Evolutionary conservation across 2,113 vertebrate species (phyloP).

Genomic region (Campylorhamphus procurvoides): DNA sequence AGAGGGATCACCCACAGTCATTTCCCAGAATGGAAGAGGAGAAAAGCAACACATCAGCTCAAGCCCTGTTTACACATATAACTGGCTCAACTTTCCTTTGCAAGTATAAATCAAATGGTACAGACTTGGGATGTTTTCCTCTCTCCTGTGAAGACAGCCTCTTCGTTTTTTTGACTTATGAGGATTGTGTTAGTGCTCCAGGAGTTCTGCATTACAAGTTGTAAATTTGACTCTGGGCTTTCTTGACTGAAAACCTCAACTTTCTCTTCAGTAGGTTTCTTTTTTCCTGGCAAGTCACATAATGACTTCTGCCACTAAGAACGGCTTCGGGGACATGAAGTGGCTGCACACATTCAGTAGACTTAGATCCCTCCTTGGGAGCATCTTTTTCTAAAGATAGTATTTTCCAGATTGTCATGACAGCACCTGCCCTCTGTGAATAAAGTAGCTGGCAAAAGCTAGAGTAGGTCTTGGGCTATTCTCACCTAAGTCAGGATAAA

Average conservation of each 20-base stretch:
- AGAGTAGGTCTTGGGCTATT: not conserved
- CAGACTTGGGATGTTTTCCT: conserved; percentile 72
- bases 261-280: not conserved
- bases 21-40: conserved; percentile 76
- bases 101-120: conserved; percentile 69
- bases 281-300: not conserved
- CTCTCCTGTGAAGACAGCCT: conserved; percentile 68
- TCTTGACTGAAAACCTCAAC: not conserved
- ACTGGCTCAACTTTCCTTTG: conserved; percentile 57
- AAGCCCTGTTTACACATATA: conserved; percentile 64
- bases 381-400: not conserved
- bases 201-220: not conserved
- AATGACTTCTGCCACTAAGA: not conserved
- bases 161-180: conserved; percentile 37
- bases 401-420: not conserved
- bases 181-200: conserved; percentile 7
- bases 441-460: not conserved
- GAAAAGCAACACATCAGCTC: conserved; percentile 64
- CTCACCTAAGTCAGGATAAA: not conserved
- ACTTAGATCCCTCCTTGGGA: not conserved
- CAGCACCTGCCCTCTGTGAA: not conserved
- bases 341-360: not conserved
- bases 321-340: not conserved
- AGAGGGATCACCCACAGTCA: conserved; percentile 79
- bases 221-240: conserved; percentile 21